Conservation (phyloP, 2,797 vertebrate genomes). For the Selene dorsalis region DNA sequence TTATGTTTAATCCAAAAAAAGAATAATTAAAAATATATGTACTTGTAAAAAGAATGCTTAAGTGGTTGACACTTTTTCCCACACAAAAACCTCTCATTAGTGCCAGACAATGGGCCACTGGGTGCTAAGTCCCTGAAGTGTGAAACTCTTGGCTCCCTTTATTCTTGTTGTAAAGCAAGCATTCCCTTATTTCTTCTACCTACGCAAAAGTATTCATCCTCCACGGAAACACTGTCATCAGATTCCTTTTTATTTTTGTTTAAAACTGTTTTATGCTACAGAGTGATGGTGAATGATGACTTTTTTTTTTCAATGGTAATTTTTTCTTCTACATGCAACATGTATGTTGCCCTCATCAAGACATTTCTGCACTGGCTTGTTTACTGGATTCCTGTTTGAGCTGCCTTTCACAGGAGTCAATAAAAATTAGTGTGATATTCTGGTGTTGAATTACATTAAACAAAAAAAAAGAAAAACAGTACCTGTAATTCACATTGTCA, state of each 20-base stretch:
- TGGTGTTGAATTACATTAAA: slow-evolving; percentile 26
- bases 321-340: background rate
- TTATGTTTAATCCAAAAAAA: background rate
- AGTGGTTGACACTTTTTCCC: slow-evolving; percentile 31
- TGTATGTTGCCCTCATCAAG: background rate
- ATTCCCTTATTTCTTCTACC: slow-evolving; percentile 56
- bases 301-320: background rate
- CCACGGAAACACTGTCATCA: slow-evolving; percentile 28
- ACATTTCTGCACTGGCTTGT: slow-evolving; percentile 4
- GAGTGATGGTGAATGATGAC: background rate
- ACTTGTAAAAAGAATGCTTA: slow-evolving; percentile 26
- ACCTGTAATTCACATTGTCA: slow-evolving; percentile 20
- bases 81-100: slow-evolving; percentile 56
- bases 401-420: slow-evolving; percentile 46
- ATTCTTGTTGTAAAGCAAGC: slow-evolving; percentile 46
- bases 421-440: slow-evolving; percentile 47
- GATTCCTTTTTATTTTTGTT: slow-evolving; percentile 29
- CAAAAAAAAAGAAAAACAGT: slow-evolving; percentile 10
- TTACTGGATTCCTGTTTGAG: slow-evolving; percentile 47
- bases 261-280: slow-evolving; percentile 4
- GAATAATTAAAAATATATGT: background rate
- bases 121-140: slow-evolving; percentile 55
- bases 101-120: slow-evolving; percentile 58
- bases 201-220: slow-evolving; percentile 41
- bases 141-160: slow-evolving; percentile 51